These are phyloP conservation scores for Atta cephalotes DNA, from an alignment of 1,140 invertebrate genomes.

Conservation along the genomic window DNA sequence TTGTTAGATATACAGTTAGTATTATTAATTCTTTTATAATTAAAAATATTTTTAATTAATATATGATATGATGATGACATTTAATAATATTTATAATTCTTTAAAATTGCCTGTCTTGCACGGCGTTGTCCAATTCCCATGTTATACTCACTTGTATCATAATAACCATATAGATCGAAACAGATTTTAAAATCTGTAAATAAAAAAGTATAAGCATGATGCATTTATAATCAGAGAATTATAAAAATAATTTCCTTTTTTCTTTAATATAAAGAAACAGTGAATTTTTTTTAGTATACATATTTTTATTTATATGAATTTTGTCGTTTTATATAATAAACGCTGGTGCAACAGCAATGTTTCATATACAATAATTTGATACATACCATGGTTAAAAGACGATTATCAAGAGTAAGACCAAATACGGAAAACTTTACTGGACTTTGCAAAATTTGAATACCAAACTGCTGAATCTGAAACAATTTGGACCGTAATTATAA, in stretches of 20 bases:
- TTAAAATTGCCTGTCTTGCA: not conserved
- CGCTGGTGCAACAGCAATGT: not conserved
- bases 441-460: slow-evolving; percentile 54
- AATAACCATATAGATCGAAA: slow-evolving; percentile 62
- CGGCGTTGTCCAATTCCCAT: not conserved
- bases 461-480: slow-evolving; percentile 54
- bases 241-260: not conserved
- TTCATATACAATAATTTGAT: not conserved
- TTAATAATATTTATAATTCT: not conserved
- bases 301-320: not conserved
- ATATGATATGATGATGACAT: no score
- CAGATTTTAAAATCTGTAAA: slow-evolving; percentile 47
- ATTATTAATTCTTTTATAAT: no score
- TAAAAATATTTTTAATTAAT: not conserved
- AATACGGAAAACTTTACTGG: not conserved
- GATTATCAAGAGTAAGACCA: slow-evolving; percentile 17
- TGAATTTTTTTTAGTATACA: not conserved
- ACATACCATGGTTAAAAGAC: slow-evolving; percentile 22
- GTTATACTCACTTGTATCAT: slow-evolving; percentile 56
- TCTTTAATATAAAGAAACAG: not conserved
- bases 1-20: not conserved
- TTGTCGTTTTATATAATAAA: not conserved
- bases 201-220: not conserved
- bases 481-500: not conserved
- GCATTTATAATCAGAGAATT: not conserved